Evolutionary conservation across 2,797 vertebrate species (phyloP).

Genomic region (Vespertilio murinus): DNA sequence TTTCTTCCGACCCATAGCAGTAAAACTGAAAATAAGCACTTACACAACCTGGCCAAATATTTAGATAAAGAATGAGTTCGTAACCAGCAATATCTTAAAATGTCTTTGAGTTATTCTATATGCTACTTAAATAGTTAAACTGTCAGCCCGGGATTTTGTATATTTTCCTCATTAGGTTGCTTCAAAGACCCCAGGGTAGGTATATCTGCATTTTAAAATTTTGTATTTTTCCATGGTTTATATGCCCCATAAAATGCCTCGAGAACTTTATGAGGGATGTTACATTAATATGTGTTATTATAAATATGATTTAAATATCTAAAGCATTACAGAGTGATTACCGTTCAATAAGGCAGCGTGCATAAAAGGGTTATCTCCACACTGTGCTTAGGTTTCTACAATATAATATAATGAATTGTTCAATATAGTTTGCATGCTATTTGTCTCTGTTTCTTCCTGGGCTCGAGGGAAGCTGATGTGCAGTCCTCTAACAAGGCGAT

Average conservation of each 20-base stretch:
- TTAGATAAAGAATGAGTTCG: slow-evolving; percentile 85
- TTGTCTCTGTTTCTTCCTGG: slow-evolving; percentile 83
- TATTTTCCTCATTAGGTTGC: slow-evolving; percentile 87
- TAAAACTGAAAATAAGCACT: slow-evolving; percentile 85
- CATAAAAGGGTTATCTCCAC: slow-evolving; percentile 84
- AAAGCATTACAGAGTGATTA: slow-evolving; percentile 87
- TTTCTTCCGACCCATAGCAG: slow-evolving; percentile 76
- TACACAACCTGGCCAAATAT: slow-evolving; percentile 84
- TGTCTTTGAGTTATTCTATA: slow-evolving; percentile 84
- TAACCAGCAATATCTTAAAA: slow-evolving; percentile 82
- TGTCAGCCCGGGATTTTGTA: slow-evolving; percentile 86
- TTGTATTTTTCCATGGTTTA: slow-evolving; percentile 86
- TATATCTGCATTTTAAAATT: slow-evolving; percentile 86
- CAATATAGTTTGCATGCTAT: slow-evolving; percentile 79
- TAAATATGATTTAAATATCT: slow-evolving; percentile 90
- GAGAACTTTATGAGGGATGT: slow-evolving; percentile 87
- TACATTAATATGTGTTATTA: slow-evolving; percentile 88
- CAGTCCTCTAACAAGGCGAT: slow-evolving; percentile 82
- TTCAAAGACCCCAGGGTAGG: slow-evolving; percentile 80
- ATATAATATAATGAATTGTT: slow-evolving; percentile 86
- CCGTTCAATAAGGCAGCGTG: slow-evolving; percentile 85
- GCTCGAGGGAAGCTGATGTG: slow-evolving; percentile 83
- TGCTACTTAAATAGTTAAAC: slow-evolving; percentile 86
- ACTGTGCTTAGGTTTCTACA: slow-evolving; percentile 79
- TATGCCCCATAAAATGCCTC: slow-evolving; percentile 85